These are phyloP conservation scores for Anguilla japonica DNA, from an alignment of 2,113 vertebrate species.

Conservation along the genomic window DNA sequence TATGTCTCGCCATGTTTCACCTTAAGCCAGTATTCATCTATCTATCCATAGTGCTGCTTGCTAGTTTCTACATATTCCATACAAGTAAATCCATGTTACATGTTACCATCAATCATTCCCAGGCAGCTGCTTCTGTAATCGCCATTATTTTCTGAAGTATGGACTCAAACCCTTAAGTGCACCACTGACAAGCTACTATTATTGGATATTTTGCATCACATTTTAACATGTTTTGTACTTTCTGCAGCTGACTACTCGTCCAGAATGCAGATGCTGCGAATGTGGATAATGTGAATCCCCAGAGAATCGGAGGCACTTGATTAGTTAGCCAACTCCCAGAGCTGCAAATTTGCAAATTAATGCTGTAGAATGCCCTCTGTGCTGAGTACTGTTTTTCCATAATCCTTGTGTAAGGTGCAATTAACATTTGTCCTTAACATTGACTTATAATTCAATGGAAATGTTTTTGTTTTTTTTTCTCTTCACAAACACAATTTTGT, in stretches of 20 bases:
- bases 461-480: background rate
- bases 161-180: background rate
- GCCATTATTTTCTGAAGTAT: background rate
- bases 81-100: background rate
- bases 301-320: background rate
- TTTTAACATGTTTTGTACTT: background rate
- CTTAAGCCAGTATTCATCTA: slow-evolving; percentile 19
- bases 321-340: background rate
- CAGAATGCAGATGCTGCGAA: background rate
- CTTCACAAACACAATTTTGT: too few relatives aligned
- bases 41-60: background rate
- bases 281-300: background rate
- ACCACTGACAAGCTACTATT: background rate
- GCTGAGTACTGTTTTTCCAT: background rate
- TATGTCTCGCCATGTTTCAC: slow-evolving; percentile 27
- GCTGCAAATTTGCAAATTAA: background rate
- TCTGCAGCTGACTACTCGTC: background rate
- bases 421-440: background rate
- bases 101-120: background rate
- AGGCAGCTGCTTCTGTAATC: background rate
- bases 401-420: background rate
- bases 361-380: background rate
- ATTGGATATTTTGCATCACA: background rate
- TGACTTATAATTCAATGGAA: background rate
- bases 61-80: background rate